phyloP scores from a whole-genome alignment of 1,140 invertebrate genomes.

The Pseudomyrmex flavicornis region DNA sequence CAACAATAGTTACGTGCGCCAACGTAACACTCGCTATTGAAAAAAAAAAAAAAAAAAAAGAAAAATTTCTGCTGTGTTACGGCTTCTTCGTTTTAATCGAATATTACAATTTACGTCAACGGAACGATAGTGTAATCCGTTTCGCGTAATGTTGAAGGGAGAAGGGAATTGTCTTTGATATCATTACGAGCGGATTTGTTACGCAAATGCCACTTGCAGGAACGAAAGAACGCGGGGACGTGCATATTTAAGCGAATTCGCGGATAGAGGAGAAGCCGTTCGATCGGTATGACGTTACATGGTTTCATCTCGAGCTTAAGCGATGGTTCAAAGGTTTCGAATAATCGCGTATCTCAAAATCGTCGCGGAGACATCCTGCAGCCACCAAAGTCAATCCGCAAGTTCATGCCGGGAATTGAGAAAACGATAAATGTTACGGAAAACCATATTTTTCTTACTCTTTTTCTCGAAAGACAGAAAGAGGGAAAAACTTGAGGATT shows the following conservation, averaged over 20 bases:
- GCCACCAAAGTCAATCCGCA: conserved; percentile 6
- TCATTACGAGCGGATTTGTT: conserved; percentile 44
- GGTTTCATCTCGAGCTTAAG: conserved; percentile 52
- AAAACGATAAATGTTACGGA: background rate
- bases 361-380: background rate
- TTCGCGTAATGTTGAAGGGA: background rate
- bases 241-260: conserved; percentile 47
- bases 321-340: conserved; percentile 38
- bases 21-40: too few relatives aligned
- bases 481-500: too few relatives aligned
- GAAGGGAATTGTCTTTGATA: conserved; percentile 19
- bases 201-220: conserved; percentile 41
- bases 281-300: conserved; percentile 44
- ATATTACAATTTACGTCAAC: background rate
- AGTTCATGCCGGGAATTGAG: background rate
- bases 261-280: conserved; percentile 31
- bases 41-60: background rate
- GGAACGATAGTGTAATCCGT: conserved; percentile 14
- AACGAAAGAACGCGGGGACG: conserved; percentile 14
- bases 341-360: conserved; percentile 22
- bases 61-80: background rate
- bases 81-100: background rate
- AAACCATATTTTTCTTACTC: background rate
- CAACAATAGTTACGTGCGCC: too few relatives aligned
- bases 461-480: too few relatives aligned